Conservation (phyloP, 2,888 invertebrate genomes). For the Apodemia duryi region DNA sequence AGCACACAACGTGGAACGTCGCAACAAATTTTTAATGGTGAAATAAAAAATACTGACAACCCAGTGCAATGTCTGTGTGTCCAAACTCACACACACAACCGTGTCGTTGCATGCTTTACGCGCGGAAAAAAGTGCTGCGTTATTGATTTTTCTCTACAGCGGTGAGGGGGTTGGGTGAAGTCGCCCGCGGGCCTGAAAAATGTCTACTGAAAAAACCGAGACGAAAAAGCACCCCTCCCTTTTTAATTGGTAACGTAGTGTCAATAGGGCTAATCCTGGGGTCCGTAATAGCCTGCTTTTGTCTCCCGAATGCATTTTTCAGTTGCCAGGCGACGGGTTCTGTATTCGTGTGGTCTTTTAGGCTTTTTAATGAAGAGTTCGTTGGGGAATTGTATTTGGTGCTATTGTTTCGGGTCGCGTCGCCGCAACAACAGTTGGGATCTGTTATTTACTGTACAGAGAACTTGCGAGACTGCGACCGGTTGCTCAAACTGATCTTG, state of each 20-base stretch:
- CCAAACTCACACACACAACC: slow-evolving; percentile 45
- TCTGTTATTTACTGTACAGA: background rate
- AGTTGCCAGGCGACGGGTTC: slow-evolving; percentile 57
- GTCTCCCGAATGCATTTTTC: slow-evolving; percentile 73
- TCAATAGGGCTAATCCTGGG: slow-evolving; percentile 78
- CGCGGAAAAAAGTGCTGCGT: slow-evolving; percentile 80
- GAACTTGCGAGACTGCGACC: background rate
- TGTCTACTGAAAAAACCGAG: slow-evolving; percentile 79
- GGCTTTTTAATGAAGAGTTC: slow-evolving; percentile 34
- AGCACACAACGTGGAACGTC: slow-evolving; percentile 42
- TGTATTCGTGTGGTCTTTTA: slow-evolving; percentile 35
- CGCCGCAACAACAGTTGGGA: background rate
- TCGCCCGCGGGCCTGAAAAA: slow-evolving; percentile 76
- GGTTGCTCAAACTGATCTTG: background rate
- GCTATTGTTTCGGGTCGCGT: slow-evolving; percentile 1
- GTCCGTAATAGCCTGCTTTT: slow-evolving; percentile 72
- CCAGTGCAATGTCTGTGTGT: slow-evolving; percentile 55
- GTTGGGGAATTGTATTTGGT: slow-evolving; percentile 10
- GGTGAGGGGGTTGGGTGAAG: slow-evolving; percentile 50
- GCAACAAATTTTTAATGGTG: slow-evolving; percentile 60
- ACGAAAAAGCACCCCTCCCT: slow-evolving; percentile 78
- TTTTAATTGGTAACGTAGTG: slow-evolving; percentile 80
- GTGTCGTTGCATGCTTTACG: slow-evolving; percentile 79
- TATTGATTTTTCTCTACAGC: slow-evolving; percentile 80
- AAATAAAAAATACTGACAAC: slow-evolving; percentile 64